A percentile compares a stretch with the other conserved stretches of the same genome.
These are phyloP conservation scores for Psephotus haematonotus DNA, from an alignment of 2,113 vertebrate genomes.

Conservation along the genomic window DNA sequence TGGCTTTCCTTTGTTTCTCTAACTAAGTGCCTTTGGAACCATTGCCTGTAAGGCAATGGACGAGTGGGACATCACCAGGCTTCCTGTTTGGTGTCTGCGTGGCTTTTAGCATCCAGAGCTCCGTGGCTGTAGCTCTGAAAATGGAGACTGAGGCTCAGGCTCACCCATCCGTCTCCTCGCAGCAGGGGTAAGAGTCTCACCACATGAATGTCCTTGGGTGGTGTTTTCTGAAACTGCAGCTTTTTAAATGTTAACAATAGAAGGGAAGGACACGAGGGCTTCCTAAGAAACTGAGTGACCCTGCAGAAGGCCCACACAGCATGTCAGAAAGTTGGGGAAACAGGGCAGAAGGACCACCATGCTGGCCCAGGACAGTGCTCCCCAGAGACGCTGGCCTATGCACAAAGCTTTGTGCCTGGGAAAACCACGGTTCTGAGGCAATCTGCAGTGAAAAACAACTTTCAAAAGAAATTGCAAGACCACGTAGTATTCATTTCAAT, in stretches of 20 bases:
- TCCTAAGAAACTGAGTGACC: not conserved
- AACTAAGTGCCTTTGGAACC: not conserved
- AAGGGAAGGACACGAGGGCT: accelerated
- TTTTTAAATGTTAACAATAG: not conserved
- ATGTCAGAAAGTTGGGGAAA: not conserved
- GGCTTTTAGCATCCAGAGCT: not conserved
- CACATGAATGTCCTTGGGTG: not conserved
- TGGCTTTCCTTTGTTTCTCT: not conserved
- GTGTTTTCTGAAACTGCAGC: not conserved
- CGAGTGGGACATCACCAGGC: not conserved
- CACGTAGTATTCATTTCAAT: not conserved
- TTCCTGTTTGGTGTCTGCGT: not conserved
- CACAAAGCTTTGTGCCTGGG: not conserved
- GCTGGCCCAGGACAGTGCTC: not conserved
- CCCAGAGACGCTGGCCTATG: not conserved
- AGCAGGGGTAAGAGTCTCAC: not conserved
- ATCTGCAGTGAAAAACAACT: not conserved
- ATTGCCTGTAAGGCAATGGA: not conserved
- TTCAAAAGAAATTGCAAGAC: not conserved
- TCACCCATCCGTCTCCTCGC: not conserved
- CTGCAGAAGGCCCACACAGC: not conserved
- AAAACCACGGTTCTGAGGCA: not conserved
- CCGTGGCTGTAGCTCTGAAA: not conserved
- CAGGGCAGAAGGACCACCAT: not conserved
- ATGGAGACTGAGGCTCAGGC: not conserved